Evolutionary conservation across 2,113 vertebrate genomes (phyloP).

Genomic region (Rattus norvegicus): DNA sequence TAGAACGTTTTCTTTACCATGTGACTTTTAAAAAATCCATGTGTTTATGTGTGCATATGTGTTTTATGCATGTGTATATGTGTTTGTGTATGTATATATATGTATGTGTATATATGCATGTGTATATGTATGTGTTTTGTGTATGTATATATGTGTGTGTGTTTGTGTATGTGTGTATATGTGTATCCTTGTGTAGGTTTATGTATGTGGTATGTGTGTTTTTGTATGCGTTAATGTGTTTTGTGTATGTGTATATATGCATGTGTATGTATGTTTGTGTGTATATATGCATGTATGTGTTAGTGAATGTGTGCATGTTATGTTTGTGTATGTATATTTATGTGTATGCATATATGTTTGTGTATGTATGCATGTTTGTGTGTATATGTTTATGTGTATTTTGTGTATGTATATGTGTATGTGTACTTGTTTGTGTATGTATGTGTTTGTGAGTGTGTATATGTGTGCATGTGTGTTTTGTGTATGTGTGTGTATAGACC

Average conservation of each 20-base stretch:
- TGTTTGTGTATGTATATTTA: background rate
- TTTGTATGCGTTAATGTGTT: no score
- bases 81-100: background rate
- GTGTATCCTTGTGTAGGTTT: no score
- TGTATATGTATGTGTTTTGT: background rate
- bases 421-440: background rate
- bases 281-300: background rate
- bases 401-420: rapidly evolving
- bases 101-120: background rate
- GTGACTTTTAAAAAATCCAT: background rate
- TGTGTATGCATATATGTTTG: background rate
- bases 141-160: background rate
- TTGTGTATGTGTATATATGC: no score
- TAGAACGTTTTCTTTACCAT: conserved; percentile 4
- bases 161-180: no score
- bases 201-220: no score
- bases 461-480: background rate
- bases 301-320: background rate
- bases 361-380: background rate
- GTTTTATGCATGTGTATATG: no score
- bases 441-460: background rate
- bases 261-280: background rate
- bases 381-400: background rate
- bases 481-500: background rate
- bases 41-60: background rate